Evolutionary conservation across 2,113 vertebrate species (phyloP).

Genomic region (Oceanites oceanicus): DNA sequence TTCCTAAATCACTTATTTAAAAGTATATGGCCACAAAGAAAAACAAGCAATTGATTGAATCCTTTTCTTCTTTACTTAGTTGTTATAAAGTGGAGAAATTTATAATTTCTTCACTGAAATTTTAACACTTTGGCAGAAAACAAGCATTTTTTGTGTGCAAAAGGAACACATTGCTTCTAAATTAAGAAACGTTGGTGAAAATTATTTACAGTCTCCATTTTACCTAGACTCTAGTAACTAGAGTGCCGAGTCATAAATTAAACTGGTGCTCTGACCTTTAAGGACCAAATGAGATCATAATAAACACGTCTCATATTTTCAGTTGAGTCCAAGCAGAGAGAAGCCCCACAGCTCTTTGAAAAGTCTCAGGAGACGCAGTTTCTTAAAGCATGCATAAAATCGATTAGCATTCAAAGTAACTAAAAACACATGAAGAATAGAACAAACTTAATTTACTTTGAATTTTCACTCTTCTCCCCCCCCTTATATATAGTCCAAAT

Average conservation of each 20-base stretch:
- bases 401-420: background rate
- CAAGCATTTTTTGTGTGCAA: background rate
- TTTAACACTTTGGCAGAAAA: background rate
- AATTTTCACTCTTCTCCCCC: background rate
- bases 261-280: slow-evolving; percentile 32
- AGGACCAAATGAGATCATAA: slow-evolving; percentile 52
- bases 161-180: background rate
- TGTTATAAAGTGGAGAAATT: background rate
- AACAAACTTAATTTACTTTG: background rate
- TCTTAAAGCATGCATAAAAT: background rate
- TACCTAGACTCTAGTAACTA: slow-evolving; percentile 37
- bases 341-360: background rate
- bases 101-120: background rate
- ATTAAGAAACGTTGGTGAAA: background rate
- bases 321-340: background rate
- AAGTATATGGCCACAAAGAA: background rate
- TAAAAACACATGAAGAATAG: background rate
- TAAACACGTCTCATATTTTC: slow-evolving; percentile 35
- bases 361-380: background rate
- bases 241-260: slow-evolving; percentile 45
- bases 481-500: background rate
- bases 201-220: slow-evolving; percentile 17
- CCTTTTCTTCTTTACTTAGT: background rate
- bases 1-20: background rate
- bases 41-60: background rate